A percentile compares a stretch with the other conserved stretches of the same genome.
Evolutionary conservation across 1,140 invertebrate genomes (phyloP).

Genomic region (Zaprionus kolodkinae): DNA sequence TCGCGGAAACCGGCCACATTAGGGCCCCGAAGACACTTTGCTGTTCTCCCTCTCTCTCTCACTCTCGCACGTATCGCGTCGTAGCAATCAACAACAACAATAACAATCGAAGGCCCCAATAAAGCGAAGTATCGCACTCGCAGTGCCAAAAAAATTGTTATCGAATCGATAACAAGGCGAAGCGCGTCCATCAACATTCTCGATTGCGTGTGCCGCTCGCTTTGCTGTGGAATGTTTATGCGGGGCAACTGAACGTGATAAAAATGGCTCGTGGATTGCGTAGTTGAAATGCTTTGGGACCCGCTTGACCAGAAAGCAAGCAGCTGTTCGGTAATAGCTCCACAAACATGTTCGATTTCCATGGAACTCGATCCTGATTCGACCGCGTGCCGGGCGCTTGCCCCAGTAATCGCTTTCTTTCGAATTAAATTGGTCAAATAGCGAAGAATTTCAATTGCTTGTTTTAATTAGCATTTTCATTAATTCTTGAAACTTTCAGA

Average conservation of each 20-base stretch:
- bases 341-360: conserved; percentile 2
- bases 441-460: neutral
- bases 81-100: neutral
- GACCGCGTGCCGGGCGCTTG: neutral
- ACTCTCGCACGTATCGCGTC: neutral
- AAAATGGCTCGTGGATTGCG: neutral
- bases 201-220: neutral
- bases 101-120: neutral
- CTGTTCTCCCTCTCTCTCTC: neutral
- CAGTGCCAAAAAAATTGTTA: conserved; percentile 2
- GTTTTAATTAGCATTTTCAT: too few species aligned
- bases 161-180: conserved; percentile 2
- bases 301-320: neutral
- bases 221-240: neutral
- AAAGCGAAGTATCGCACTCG: conserved; percentile 6
- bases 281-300: conserved; percentile 1
- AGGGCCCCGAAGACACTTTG: conserved; percentile 37
- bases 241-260: neutral
- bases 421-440: conserved; percentile 1
- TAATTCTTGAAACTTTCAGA: too few species aligned
- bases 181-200: conserved; percentile 1
- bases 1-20: conserved; percentile 61
- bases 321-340: conserved; percentile 1
- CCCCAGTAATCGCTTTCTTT: neutral
- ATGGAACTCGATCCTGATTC: neutral